These are phyloP conservation scores for Dicaeum eximium DNA, from an alignment of 2,113 vertebrate genomes.

Conservation along the genomic window DNA sequence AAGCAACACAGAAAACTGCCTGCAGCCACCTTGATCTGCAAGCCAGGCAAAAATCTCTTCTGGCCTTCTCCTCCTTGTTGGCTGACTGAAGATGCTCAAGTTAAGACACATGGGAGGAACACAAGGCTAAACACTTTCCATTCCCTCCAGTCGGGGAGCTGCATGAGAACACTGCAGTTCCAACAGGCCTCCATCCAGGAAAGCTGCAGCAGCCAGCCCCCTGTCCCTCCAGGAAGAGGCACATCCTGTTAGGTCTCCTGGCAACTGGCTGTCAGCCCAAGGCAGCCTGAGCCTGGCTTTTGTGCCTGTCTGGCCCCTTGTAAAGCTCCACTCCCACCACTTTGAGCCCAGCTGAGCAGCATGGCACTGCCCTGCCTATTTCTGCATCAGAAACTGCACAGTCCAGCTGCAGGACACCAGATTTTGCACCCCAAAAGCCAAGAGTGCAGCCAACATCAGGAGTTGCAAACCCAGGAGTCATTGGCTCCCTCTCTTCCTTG, in stretches of 20 bases:
- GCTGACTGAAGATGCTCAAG: background rate
- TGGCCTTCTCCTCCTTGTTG: background rate
- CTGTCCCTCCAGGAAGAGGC: background rate
- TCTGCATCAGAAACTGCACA: background rate
- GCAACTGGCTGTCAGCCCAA: background rate
- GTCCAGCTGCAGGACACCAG: background rate
- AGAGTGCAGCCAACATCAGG: background rate
- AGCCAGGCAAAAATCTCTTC: background rate
- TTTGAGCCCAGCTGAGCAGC: background rate
- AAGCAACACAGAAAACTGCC: background rate
- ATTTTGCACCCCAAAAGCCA: background rate
- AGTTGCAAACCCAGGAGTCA: background rate
- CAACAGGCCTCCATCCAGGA: background rate
- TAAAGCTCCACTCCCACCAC: background rate
- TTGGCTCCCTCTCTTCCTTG: background rate
- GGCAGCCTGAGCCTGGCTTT: fast-evolving
- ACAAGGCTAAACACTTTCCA: background rate
- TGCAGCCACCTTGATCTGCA: background rate
- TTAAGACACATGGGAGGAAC: background rate
- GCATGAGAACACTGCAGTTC: background rate
- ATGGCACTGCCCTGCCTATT: background rate
- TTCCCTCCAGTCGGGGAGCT: background rate
- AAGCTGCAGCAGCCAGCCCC: background rate
- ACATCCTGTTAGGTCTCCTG: background rate
- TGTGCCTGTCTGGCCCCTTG: fast-evolving